Evolutionary conservation across 2,797 vertebrate genomes (phyloP), one percentile per base, ranked within the genome.

Genomic region (Astyanax mexicanus): DNA sequence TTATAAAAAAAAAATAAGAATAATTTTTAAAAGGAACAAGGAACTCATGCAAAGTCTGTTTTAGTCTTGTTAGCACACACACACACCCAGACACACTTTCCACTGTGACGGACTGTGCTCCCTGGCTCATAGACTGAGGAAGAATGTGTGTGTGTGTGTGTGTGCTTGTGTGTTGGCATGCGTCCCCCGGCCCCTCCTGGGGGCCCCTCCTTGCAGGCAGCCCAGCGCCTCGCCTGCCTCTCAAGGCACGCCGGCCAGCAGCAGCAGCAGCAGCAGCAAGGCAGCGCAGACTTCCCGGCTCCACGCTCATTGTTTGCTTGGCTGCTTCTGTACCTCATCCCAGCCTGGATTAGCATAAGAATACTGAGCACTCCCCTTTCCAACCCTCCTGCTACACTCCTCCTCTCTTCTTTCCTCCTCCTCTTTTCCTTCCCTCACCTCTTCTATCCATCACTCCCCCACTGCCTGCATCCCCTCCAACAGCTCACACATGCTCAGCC

Each of bases 221-320:
- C 90, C 92, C 87, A 94, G 96, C 93, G 91, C 95, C 94, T 85
- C 67, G 91, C 86, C 93, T 92, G 95, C 95, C 94, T 93, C 93
- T 91, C 92, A 88, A 95, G 95, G 93, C 77, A 71, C 6, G 71
- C 92, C 88, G 84, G 91, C 90, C 90, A 90, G 91, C 88, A 93
- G 92, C 27, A n/a, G n/a, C n/a, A n/a, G n/a, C n/a, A n/a, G n/a
- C n/a, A n/a, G n/a, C n/a, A n/a, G n/a, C n/a, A n/a, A n/a, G n/a
- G 87, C 91, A 80, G 87, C 78, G 94, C 95, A 98, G 97, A 98
- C 97, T 96, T 93, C 92, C 94, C 95, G 97, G 95, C 97, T 97
- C 96, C 96, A 94, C 73, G 86, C 87, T 90, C 93, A 95, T 97
- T 98, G 97, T 98, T 93, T 94, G 94, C 94, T 88, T 78, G 92